Evolutionary conservation across 2,113 vertebrate species (phyloP).

Genomic region (Melanerpes formicivorus): DNA sequence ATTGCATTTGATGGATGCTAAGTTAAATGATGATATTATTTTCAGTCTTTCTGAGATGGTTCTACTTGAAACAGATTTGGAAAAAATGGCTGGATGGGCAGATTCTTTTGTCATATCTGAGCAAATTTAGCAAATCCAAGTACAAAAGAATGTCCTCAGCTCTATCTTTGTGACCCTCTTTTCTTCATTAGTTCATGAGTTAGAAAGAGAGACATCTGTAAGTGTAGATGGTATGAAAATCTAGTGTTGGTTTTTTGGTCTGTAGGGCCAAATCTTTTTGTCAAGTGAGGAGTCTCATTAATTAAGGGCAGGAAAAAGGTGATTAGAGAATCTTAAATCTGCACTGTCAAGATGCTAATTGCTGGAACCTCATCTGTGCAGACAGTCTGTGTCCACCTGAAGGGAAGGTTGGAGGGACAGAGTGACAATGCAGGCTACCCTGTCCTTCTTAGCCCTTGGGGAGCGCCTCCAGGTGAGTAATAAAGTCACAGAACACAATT

Average conservation of each 20-base stretch:
- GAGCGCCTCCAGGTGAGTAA: background rate
- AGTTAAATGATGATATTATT: background rate
- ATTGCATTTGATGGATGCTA: background rate
- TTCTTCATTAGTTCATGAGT: background rate
- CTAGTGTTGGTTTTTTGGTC: background rate
- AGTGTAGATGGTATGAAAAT: background rate
- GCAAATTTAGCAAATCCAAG: background rate
- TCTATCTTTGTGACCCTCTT: background rate
- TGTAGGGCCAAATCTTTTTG: background rate
- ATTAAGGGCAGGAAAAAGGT: background rate
- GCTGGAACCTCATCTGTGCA: background rate
- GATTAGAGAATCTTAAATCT: background rate
- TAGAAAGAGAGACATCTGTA: background rate
- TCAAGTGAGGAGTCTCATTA: background rate
- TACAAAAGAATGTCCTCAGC: background rate
- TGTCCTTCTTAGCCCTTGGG: background rate
- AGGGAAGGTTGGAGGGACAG: background rate
- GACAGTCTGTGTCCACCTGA: background rate
- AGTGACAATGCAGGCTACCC: background rate
- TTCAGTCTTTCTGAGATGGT: background rate
- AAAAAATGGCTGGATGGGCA: background rate
- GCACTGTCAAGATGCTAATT: background rate
- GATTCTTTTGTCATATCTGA: background rate
- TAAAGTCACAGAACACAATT: rapidly evolving
- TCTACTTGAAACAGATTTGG: background rate